Base-by-base conservation (phyloP, 2,888 invertebrate genomes). In the Orgyia antiqua region DNA sequence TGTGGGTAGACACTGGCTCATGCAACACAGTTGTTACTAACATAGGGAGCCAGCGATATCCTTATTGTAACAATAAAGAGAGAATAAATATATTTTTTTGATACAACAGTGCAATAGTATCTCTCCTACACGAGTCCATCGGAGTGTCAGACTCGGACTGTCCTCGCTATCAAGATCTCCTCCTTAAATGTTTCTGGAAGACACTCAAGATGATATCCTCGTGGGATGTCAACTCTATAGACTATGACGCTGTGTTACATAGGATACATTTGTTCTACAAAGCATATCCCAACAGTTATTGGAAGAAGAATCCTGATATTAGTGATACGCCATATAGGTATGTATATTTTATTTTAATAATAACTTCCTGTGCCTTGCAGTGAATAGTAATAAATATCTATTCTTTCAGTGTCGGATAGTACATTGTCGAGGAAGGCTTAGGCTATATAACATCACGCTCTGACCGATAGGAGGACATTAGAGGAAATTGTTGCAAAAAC, bases 151-250 rank as follows among this genome's bases (percentile, higher is more conserved):
- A 89, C 33, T 88, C 90, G 0, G 69, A 70, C 0, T 82, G 63
- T 51, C 89, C 90, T 0, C 91, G 95, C 50, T 93, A 93, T 63
- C 92, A 93, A 27, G 95, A 96, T 63, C 78, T 96, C 24, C 90
- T 94, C 0, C 94, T 96, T 90, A 96, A 97, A 83, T 98, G 98
- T 69, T 90, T 97, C 65, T 98, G 98, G 98, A 94, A 96, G 67
- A 93, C 96, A 36, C 91, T 97, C 9, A 95, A 96, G 74, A 91
- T 94, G 76, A 90, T 98, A 60, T 91, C 94, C 0, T 90, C 92
- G 28, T 95, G 96, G 91, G 89, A 90, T 18, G 88, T 88, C 5
- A 90, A 91, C 62, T 90, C 91, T 2, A 87, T 94, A 13, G 92
- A 94, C 70, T 94, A 93, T 49, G 94, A 94, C 63, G 88, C 89